Evolutionary conservation across 2,797 vertebrate species (phyloP), one percentile per base, ranked within the genome.

Genomic region (Meriones psammophilus): DNA sequence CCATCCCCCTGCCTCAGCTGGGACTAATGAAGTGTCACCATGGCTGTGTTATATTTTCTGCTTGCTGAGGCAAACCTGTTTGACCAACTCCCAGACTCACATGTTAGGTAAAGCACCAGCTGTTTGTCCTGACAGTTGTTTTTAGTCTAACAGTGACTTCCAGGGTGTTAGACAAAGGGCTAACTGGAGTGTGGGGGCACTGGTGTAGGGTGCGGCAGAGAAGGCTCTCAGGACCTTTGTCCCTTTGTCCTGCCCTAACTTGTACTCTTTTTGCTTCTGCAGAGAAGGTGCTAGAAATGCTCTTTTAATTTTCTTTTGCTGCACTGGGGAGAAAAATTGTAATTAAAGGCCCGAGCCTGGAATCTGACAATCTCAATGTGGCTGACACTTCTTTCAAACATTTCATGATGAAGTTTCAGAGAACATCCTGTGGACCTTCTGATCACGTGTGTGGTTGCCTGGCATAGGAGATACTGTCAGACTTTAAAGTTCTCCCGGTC

Each of bases 181-280:
- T 46, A 14, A 36, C 0, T 9, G 42, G 8, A 5, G 15, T 20
- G 24, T 68, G 36, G 66, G 4, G 0, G 4, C 7, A 6, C 1
- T 14, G 68, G 50, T 58, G 2, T 71, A 22, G 3, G 17, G 12
- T 79, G 3, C 9, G 14, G 24, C 18, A 13, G 50, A 42, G 6
- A 12, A 5, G 0, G 8, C 26, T 30, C 15, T 56, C 18, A 3
- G 18, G 24, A 24, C 4, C 46, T 26, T n/a, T 17, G 54, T 26
- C 28, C 60, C 5, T 42, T 36, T 74, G 30, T 30, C 54, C 5
- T 56, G 26, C 6, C 7, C 60, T 14, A 3, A 22, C 18, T 12
- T 66, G 46, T 33, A 54, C 22, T 3, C 5, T 66, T 83, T 66
- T 33, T 73, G 14, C 14, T 73, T 12, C 22, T 17, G 36, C 10